These are phyloP conservation scores for Galerucella pusilla DNA, from an alignment of 2,888 invertebrate species.

Conservation along the genomic window DNA sequence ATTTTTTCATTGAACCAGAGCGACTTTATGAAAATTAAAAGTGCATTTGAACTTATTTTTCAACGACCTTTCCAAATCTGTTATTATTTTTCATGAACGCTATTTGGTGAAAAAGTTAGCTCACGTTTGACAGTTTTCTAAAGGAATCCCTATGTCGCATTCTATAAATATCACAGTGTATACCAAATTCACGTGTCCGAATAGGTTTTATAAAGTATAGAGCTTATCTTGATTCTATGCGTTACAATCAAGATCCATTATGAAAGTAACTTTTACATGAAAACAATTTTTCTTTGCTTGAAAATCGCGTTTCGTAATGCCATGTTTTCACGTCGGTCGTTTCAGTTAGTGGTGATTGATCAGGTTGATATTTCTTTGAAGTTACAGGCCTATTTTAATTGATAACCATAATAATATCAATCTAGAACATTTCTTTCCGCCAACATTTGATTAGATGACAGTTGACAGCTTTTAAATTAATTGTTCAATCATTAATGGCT, in stretches of 20 bases:
- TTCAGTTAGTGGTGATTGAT: conserved; percentile 51
- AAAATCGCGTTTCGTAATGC: conserved; percentile 49
- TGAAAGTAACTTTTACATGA: conserved; percentile 39
- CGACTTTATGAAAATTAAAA: no score
- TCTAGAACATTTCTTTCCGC: conserved; percentile 26
- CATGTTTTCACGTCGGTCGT: conserved; percentile 56
- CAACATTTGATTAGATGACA: neutral
- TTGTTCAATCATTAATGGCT: no score
- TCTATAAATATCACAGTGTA: no score
- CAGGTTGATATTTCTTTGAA: conserved; percentile 31
- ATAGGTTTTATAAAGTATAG: conserved; percentile 5
- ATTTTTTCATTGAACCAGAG: no score
- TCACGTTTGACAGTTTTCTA: no score
- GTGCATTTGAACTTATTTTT: no score
- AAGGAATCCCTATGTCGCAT: no score
- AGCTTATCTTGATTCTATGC: conserved; percentile 18
- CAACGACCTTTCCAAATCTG: no score
- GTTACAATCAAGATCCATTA: conserved; percentile 33
- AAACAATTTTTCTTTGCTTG: conserved; percentile 44
- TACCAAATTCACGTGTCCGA: neutral
- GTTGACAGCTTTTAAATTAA: no score
- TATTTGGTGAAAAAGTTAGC: no score
- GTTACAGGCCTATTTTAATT: conserved; percentile 34
- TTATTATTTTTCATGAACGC: no score
- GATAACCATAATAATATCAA: conserved; percentile 15